Evolutionary conservation across 2,888 invertebrate species (phyloP), one percentile per base, ranked within the genome.

Genomic region (Thumatha senex): DNA sequence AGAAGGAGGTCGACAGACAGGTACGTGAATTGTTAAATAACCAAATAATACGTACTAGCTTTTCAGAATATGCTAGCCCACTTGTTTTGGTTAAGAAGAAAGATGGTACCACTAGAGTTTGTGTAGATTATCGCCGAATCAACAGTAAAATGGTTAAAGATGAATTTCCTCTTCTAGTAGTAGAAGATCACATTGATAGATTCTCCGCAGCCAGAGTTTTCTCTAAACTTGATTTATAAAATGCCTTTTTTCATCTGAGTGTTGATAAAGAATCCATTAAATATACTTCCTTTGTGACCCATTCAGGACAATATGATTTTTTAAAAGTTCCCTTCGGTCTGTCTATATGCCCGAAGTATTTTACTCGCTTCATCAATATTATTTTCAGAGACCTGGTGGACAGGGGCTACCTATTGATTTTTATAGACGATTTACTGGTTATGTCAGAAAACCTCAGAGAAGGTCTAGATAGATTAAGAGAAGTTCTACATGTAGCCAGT

Each of bases 41-140:
- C 24, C 38, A 36, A 12, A 46, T 51, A 11, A 33, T 46, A 10
- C 30, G 30, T 18, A 7, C 24, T 12, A 38, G 29, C 35, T 9
- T 40, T 18, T 40, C 40, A 11, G 43, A 34, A 7, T 43, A 14
- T 18, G 33, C 34, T 5, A 34, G 34, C 18, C 42, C 34, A 10
- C 9, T 42, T 13, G 42, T 42, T 11, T 8, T 42, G 9, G 34
- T 31, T 0, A 11, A 18, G 3, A 31, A 41, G 14, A 41, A 30
- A 12, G 30, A 31, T 8, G 31, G 14, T 14, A 9, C 7, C 2
- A 9, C 3, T 4, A 7, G 38, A 11, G 15, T 59, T 59, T 84
- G 82, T 53, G 56, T 84, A 0, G 82, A 84, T 49, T 85, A 72
- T 56, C 49, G 83, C 8, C 54, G 58, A 31, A n/a, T 43, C n/a